Conservation (phyloP, 1,140 invertebrate genomes). For the Ruditapes philippinarum region DNA sequence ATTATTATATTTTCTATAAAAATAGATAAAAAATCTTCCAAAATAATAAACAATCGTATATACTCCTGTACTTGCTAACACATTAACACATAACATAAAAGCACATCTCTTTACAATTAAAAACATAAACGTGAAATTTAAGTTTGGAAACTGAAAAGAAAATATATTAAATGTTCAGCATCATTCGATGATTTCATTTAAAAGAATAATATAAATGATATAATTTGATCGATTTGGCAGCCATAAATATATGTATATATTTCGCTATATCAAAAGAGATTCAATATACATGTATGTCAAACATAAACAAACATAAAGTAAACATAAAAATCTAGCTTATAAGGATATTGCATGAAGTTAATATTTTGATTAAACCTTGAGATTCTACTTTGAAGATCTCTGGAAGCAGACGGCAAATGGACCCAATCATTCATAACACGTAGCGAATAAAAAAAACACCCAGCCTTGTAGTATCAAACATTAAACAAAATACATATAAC, state of each 20-base stretch:
- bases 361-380: not conserved
- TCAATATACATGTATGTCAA: not conserved
- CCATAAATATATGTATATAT: not conserved
- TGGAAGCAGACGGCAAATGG: no score
- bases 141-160: not conserved
- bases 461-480: not conserved
- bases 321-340: not conserved
- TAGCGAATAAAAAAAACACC: not conserved
- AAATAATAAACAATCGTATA: no score
- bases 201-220: no score
- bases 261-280: not conserved
- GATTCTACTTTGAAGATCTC: not conserved
- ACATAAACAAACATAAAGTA: not conserved
- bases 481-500: not conserved
- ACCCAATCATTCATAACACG: not conserved
- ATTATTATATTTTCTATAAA: not conserved
- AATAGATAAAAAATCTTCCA: not conserved
- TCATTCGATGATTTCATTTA: no score
- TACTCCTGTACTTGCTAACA: not conserved
- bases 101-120: not conserved
- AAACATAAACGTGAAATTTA: not conserved
- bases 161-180: no score
- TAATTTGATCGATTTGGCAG: not conserved
- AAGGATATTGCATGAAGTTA: not conserved
- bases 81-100: not conserved